Evolutionary conservation across 2,113 vertebrate genomes (phyloP).

Genomic region (Eudyptes chrysolophus): DNA sequence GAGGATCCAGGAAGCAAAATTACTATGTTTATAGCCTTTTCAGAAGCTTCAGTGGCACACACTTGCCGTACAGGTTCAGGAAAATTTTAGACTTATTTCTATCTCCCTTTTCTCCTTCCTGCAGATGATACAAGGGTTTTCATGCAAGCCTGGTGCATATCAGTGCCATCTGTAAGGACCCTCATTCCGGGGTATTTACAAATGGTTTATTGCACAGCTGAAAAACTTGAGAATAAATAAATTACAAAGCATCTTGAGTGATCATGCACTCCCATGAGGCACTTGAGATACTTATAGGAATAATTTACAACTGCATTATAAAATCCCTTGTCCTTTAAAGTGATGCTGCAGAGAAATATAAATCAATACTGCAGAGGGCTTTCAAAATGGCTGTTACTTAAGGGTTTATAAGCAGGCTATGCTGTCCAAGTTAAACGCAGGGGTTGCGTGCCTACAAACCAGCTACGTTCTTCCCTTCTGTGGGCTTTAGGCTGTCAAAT

Average conservation of each 20-base stretch:
- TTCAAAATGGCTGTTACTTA: neutral
- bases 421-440: neutral
- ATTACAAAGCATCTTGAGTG: neutral
- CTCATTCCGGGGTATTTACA: neutral
- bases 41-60: neutral
- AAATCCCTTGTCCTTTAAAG: conserved; percentile 30
- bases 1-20: neutral
- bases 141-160: neutral
- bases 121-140: neutral
- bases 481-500: neutral
- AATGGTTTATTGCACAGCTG: neutral
- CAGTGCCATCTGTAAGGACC: neutral
- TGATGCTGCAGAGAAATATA: conserved; percentile 11
- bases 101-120: neutral
- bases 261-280: neutral
- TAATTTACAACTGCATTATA: neutral
- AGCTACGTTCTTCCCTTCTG: neutral
- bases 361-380: neutral
- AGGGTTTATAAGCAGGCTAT: neutral
- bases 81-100: neutral
- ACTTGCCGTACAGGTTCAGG: neutral
- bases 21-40: neutral
- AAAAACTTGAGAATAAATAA: conserved; percentile 21
- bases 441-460: neutral
- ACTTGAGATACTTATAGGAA: neutral